phyloP scores from a whole-genome alignment of 1,140 invertebrate species.

The Propsilocerus akamusi region DNA sequence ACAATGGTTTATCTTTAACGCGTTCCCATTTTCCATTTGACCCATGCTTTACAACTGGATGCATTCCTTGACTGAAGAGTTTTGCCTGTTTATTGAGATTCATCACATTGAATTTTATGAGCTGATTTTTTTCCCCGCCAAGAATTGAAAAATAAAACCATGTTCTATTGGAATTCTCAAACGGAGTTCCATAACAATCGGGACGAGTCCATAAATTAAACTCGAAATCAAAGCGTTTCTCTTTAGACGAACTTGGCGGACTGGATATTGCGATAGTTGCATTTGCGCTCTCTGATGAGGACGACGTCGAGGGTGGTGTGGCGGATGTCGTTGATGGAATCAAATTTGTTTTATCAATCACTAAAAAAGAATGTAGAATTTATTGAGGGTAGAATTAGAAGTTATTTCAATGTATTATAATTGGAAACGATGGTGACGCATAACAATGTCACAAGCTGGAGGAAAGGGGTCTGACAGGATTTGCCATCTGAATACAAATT shows the following conservation, averaged over 20 bases:
- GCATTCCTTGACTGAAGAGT: conserved; percentile 82
- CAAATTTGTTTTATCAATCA: conserved; percentile 4
- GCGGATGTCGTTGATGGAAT: not conserved
- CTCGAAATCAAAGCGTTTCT: conserved; percentile 46
- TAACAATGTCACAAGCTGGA: too few species aligned
- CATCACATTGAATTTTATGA: conserved; percentile 65
- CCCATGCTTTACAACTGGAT: conserved; percentile 48
- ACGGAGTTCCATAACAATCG: conserved; percentile 73
- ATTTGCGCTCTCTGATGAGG: conserved; percentile 4
- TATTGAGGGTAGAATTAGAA: conserved; percentile 5
- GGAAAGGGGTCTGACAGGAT: too few species aligned
- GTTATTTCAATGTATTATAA: too few species aligned
- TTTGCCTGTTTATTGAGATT: conserved; percentile 80
- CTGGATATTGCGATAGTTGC: conserved; percentile 8
- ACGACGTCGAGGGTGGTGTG: not conserved
- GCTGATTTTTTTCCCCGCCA: conserved; percentile 30
- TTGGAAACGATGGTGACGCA: too few species aligned
- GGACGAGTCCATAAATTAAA: conserved; percentile 83
- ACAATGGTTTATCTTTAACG: conserved; percentile 49
- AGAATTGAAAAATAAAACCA: conserved; percentile 8
- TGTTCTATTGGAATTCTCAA: conserved; percentile 69
- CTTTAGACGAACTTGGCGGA: too few species aligned
- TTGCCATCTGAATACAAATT: too few species aligned
- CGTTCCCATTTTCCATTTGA: conserved; percentile 63
- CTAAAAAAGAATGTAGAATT: conserved; percentile 11